Evolutionary conservation across 37 sponge, comb jelly and placozoan genomes (phyloP).

Genomic region (Oopsacas minuta): DNA sequence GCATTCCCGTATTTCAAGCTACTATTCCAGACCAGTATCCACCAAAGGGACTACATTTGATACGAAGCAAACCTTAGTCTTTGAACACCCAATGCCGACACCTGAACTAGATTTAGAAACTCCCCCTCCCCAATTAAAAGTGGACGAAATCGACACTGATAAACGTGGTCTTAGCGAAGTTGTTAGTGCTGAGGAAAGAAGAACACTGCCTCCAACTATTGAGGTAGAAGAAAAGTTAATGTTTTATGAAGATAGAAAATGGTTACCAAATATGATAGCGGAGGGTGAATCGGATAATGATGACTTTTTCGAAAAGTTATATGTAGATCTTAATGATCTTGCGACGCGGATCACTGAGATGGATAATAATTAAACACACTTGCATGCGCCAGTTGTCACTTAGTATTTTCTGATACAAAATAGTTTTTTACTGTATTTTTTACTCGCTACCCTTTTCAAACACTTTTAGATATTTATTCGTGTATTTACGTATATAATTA

Average conservation of each 20-base stretch:
- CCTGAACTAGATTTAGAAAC: neutral
- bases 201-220: neutral
- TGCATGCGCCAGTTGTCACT: too few relatives aligned
- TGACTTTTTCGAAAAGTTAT: neutral
- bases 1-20: neutral
- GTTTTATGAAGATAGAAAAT: neutral
- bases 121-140: neutral
- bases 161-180: neutral
- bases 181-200: neutral
- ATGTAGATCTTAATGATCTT: neutral
- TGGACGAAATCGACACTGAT: neutral
- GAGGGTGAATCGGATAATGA: neutral
- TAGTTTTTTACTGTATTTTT: too few relatives aligned
- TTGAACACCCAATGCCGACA: neutral
- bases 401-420: too few relatives aligned
- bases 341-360: neutral
- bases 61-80: neutral
- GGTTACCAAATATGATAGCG: neutral
- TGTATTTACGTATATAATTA: too few relatives aligned
- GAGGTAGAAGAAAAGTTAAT: neutral
- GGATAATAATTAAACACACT: too few relatives aligned
- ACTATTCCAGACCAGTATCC: neutral
- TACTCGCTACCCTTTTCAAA: too few relatives aligned
- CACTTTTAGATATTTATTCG: too few relatives aligned
- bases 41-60: neutral